phyloP scores from a whole-genome alignment of 1,140 invertebrate species.

The Zaprionus gabonicus region DNA sequence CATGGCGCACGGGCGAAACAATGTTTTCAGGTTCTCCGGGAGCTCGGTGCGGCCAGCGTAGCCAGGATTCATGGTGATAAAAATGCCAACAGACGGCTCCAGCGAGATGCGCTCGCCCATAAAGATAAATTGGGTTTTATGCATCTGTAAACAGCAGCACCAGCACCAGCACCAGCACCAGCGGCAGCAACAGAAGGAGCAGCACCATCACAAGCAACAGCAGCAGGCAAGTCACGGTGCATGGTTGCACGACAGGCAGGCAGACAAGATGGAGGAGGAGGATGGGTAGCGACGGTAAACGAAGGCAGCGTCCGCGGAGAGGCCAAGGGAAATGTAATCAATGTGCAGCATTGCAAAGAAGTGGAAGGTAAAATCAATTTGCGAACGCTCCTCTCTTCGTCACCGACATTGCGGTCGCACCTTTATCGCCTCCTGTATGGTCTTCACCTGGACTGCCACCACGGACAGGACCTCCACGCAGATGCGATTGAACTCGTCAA shows the following conservation, averaged over 20 bases:
- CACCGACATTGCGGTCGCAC: slow-evolving; percentile 47
- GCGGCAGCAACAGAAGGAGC: neutral
- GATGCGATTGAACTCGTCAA: slow-evolving; percentile 98
- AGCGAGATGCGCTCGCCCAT: slow-evolving; percentile 93
- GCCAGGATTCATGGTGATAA: slow-evolving; percentile 97
- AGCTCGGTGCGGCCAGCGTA: slow-evolving; percentile 89
- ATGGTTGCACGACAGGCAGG: slow-evolving; percentile 3
- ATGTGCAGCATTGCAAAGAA: slow-evolving; percentile 64
- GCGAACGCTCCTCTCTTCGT: slow-evolving; percentile 42
- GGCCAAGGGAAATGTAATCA: slow-evolving; percentile 70
- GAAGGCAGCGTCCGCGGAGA: slow-evolving; percentile 3
- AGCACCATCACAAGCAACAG: slow-evolving; percentile 1
- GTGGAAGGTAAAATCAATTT: slow-evolving; percentile 73
- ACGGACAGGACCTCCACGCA: slow-evolving; percentile 97
- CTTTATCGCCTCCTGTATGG: slow-evolving; percentile 84
- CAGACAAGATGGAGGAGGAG: neutral
- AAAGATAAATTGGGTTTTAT: slow-evolving; percentile 86
- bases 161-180: slow-evolving; percentile 10
- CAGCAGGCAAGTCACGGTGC: slow-evolving; percentile 15
- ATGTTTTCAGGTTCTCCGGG: slow-evolving; percentile 80
- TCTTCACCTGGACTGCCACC: slow-evolving; percentile 95
- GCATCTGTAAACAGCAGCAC: slow-evolving; percentile 70
- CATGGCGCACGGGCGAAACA: slow-evolving; percentile 92
- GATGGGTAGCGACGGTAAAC: neutral
- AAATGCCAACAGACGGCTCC: slow-evolving; percentile 93